These are phyloP conservation scores for Herpetotheres cachinnans DNA, from an alignment of 2,113 vertebrate genomes.

Conservation along the genomic window DNA sequence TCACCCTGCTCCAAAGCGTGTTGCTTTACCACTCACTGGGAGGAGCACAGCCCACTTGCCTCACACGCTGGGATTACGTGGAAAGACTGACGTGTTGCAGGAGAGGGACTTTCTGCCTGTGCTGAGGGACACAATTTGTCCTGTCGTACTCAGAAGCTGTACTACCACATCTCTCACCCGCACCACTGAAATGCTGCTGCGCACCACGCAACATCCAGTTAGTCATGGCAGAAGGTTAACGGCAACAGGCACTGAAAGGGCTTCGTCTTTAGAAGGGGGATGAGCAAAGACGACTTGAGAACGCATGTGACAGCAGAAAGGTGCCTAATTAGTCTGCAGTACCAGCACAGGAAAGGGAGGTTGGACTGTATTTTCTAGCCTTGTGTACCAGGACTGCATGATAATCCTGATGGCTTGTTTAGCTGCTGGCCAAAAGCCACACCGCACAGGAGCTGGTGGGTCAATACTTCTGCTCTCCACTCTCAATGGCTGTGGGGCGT, in stretches of 20 bases:
- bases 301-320: not conserved
- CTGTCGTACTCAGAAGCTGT: not conserved
- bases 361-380: not conserved
- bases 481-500: not conserved
- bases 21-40: not conserved
- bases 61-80: not conserved
- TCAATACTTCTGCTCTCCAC: not conserved
- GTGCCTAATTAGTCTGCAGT: not conserved
- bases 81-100: not conserved
- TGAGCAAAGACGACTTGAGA: not conserved
- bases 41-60: not conserved
- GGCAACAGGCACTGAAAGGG: not conserved
- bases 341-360: not conserved
- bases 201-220: not conserved
- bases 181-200: not conserved
- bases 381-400: not conserved
- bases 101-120: not conserved
- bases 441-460: rapidly evolving
- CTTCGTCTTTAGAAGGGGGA: not conserved
- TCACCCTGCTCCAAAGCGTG: not conserved
- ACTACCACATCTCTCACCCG: not conserved
- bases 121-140: not conserved
- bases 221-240: not conserved
- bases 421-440: not conserved
- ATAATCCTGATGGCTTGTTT: not conserved